Conservation (phyloP, 2,888 invertebrate genomes). For the Panzeria rudis region DNA sequence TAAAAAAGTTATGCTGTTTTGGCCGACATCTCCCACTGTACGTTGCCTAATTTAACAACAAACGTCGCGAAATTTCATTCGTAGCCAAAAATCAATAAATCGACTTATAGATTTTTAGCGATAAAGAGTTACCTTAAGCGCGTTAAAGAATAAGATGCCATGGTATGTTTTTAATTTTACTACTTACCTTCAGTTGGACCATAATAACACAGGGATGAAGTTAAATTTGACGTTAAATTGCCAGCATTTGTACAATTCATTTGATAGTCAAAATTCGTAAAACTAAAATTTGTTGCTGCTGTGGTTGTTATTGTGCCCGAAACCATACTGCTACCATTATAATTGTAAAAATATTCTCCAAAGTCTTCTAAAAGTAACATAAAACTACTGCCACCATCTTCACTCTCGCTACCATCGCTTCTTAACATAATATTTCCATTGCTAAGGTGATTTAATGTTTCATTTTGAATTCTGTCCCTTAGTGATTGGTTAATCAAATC, state of each 20-base stretch:
- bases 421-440: slow-evolving; percentile 71
- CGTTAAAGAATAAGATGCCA: no score
- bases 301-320: slow-evolving; percentile 78
- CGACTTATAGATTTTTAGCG: no score
- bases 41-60: no score
- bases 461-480: slow-evolving; percentile 45
- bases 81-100: no score
- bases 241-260: slow-evolving; percentile 80
- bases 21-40: no score
- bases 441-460: slow-evolving; percentile 69
- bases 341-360: slow-evolving; percentile 90
- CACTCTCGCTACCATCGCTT: slow-evolving; percentile 45
- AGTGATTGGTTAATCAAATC: slow-evolving; percentile 71
- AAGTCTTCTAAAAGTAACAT: slow-evolving; percentile 90
- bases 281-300: slow-evolving; percentile 75
- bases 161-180: neutral
- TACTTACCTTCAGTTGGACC: slow-evolving; percentile 81
- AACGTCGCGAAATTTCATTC: no score
- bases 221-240: slow-evolving; percentile 75
- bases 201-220: slow-evolving; percentile 77
- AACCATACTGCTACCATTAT: slow-evolving; percentile 81
- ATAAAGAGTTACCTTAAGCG: no score
- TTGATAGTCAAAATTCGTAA: slow-evolving; percentile 81
- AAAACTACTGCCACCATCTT: slow-evolving; percentile 84
- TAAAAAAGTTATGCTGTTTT: no score